phyloP scores from a whole-genome alignment of 2,797 vertebrate species.

The Amphiprion clarkii region DNA sequence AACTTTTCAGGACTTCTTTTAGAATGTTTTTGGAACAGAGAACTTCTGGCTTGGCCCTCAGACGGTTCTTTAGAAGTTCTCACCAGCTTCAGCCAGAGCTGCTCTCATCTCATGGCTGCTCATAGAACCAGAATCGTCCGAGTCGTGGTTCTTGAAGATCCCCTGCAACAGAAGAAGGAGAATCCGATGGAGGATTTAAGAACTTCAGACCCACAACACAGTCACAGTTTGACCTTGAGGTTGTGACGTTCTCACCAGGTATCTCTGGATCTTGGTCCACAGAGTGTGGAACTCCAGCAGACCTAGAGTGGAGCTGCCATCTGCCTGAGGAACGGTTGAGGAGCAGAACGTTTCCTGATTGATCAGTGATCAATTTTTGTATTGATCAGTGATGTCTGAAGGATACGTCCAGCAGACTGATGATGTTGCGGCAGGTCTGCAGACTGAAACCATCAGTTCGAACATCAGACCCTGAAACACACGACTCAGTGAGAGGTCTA shows the following conservation, averaged over 20 bases:
- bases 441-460: constrained; percentile 75
- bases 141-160: constrained; percentile 70
- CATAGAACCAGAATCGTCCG: constrained; percentile 75
- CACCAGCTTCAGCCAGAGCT: constrained; percentile 71
- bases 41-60: too few species aligned
- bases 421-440: constrained; percentile 77
- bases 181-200: background rate
- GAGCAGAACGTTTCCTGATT: too few species aligned
- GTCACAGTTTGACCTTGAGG: too few species aligned
- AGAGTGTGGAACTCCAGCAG: constrained; percentile 79
- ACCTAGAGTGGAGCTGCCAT: constrained; percentile 72
- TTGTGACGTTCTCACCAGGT: constrained; percentile 67
- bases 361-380: too few species aligned
- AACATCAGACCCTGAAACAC: constrained; percentile 67
- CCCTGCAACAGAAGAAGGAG: constrained; percentile 51
- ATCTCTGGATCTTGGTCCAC: constrained; percentile 77
- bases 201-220: too few species aligned
- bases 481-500: too few species aligned
- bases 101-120: constrained; percentile 79
- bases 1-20: too few species aligned
- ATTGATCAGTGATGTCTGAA: constrained; percentile 4
- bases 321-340: constrained; percentile 58
- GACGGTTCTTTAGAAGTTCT: background rate
- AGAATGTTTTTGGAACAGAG: too few species aligned
- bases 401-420: constrained; percentile 82